These are phyloP conservation scores for Leptinotarsa undecemlineata DNA, from an alignment of 1,140 invertebrate species.

Conservation along the genomic window DNA sequence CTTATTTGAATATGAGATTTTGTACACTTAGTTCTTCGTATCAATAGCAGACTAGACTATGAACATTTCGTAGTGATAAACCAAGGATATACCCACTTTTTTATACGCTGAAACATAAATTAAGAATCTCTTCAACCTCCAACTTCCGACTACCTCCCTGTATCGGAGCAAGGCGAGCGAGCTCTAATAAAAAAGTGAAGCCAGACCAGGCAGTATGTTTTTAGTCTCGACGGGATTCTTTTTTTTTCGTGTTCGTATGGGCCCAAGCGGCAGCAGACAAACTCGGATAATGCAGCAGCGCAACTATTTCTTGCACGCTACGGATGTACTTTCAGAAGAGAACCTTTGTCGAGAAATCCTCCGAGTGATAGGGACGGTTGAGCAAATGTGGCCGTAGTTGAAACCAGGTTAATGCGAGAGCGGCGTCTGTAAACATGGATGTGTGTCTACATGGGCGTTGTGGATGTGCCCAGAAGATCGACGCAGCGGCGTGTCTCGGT, in stretches of 20 bases:
- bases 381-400: constrained; percentile 1
- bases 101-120: too few relatives aligned
- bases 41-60: too few relatives aligned
- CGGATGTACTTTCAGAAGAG: not conserved
- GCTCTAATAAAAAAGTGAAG: not conserved
- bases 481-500: not conserved
- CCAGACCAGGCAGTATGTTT: not conserved
- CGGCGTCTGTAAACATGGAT: not conserved
- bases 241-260: not conserved
- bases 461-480: not conserved
- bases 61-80: too few relatives aligned
- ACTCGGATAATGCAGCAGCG: not conserved
- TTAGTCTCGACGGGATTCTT: constrained; percentile 5
- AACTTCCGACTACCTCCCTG: not conserved
- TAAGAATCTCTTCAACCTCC: too few relatives aligned
- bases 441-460: constrained; percentile 7
- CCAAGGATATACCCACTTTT: too few relatives aligned
- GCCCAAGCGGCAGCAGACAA: not conserved
- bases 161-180: not conserved
- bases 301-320: not conserved
- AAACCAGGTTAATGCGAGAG: not conserved
- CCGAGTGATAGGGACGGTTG: not conserved
- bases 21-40: too few relatives aligned
- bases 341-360: not conserved
- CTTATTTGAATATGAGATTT: too few relatives aligned